phyloP scores from a whole-genome alignment of 2,797 vertebrate genomes.

The Enteromius paludinosus region DNA sequence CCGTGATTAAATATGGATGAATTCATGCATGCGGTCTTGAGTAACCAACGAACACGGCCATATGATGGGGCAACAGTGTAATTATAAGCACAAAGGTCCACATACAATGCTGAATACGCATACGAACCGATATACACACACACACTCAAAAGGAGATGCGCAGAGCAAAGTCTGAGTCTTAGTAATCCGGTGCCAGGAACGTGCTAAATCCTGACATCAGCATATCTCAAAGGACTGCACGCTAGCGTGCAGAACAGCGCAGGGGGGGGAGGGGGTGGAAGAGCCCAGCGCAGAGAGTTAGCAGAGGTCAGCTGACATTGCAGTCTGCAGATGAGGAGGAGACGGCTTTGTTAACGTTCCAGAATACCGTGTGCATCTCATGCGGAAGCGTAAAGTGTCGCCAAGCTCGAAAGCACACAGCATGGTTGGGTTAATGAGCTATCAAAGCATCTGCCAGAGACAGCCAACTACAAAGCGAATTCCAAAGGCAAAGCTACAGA shows the following conservation, averaged over 20 bases:
- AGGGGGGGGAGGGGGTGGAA: background rate
- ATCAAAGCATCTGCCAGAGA: slow-evolving; percentile 21
- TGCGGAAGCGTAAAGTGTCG: slow-evolving; percentile 3
- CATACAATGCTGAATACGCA: background rate
- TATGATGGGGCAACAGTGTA: slow-evolving; percentile 26
- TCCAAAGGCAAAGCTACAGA: background rate
- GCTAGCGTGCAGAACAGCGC: slow-evolving; percentile 11
- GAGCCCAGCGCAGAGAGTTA: slow-evolving; percentile 42
- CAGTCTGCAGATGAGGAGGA: slow-evolving; percentile 52
- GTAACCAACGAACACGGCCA: slow-evolving; percentile 16
- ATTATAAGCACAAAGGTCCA: slow-evolving; percentile 4
- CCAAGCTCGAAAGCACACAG: slow-evolving; percentile 8
- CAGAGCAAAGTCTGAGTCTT: slow-evolving; percentile 47
- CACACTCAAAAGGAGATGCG: slow-evolving; percentile 11
- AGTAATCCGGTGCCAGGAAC: slow-evolving; percentile 47
- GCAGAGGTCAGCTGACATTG: slow-evolving; percentile 59
- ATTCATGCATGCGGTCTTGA: slow-evolving; percentile 18
- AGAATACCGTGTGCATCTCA: slow-evolving; percentile 3
- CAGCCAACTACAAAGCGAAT: background rate
- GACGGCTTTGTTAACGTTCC: slow-evolving; percentile 26
- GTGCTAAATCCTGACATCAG: slow-evolving; percentile 60
- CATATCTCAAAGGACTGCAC: slow-evolving; percentile 57
- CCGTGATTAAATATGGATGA: slow-evolving; percentile 33
- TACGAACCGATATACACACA: slow-evolving; percentile 5
- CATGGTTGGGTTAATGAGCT: slow-evolving; percentile 36